Conservation (phyloP, 2,113 vertebrate species). For the Sinocyclocheilus maitianheensis region DNA sequence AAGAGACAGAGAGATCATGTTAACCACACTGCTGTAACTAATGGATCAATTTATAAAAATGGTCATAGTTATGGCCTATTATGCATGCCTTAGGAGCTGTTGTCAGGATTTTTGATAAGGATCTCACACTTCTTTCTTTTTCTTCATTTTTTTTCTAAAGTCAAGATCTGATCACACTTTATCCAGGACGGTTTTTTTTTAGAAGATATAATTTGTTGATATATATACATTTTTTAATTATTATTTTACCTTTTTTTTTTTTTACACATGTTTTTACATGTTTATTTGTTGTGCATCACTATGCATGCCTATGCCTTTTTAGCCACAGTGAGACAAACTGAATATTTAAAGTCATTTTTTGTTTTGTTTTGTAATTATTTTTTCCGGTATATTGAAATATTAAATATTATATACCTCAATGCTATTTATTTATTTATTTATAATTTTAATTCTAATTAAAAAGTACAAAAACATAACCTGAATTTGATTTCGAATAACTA, state of each 20-base stretch:
- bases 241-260: too few relatives aligned
- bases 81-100: conserved; percentile 59
- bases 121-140: neutral
- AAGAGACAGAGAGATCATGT: conserved; percentile 58
- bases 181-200: too few relatives aligned
- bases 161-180: too few relatives aligned
- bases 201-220: too few relatives aligned
- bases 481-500: neutral
- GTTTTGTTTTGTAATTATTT: too few relatives aligned
- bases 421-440: neutral
- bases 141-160: neutral
- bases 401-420: neutral
- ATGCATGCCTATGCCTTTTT: neutral
- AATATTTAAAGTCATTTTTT: neutral
- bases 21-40: conserved; percentile 68
- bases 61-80: conserved; percentile 64
- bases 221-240: too few relatives aligned
- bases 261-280: too few relatives aligned
- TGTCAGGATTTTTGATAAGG: conserved; percentile 38
- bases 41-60: conserved; percentile 72
- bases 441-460: neutral
- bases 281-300: too few relatives aligned
- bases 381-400: neutral
- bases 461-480: neutral
- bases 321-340: too few relatives aligned